Evolutionary conservation across 2,888 invertebrate species (phyloP).

Genomic region (Scaptomyza reducta): DNA sequence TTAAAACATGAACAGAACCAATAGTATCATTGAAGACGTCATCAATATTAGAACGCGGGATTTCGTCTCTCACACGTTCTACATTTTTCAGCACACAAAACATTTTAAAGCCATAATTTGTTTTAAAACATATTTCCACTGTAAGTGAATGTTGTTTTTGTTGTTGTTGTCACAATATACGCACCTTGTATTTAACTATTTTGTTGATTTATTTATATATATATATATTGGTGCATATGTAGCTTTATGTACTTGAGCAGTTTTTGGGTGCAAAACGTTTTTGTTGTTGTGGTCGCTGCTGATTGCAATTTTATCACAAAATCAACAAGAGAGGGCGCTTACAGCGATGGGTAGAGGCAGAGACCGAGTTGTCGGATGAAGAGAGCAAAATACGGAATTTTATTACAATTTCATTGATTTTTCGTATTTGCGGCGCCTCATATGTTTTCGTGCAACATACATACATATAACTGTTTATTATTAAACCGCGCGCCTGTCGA

Average conservation of each 20-base stretch:
- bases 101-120: slow-evolving; percentile 22
- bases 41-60: slow-evolving; percentile 74
- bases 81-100: slow-evolving; percentile 43
- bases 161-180: slow-evolving; percentile 50
- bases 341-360: slow-evolving; percentile 31
- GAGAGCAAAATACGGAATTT: slow-evolving; percentile 76
- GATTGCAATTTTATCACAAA: slow-evolving; percentile 79
- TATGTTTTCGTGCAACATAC: slow-evolving; percentile 72
- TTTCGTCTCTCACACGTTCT: slow-evolving; percentile 70
- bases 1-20: slow-evolving; percentile 20
- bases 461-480: slow-evolving; percentile 77
- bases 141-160: slow-evolving; percentile 29
- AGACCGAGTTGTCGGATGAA: slow-evolving; percentile 50
- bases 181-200: slow-evolving; percentile 61
- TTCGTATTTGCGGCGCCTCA: slow-evolving; percentile 76
- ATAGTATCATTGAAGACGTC: slow-evolving; percentile 69
- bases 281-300: slow-evolving; percentile 65
- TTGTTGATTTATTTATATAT: slow-evolving; percentile 32
- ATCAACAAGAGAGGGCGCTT: slow-evolving; percentile 69
- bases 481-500: slow-evolving; percentile 71
- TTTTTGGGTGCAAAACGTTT: slow-evolving; percentile 55
- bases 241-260: slow-evolving; percentile 57
- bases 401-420: slow-evolving; percentile 79
- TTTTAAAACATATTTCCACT: slow-evolving; percentile 30
- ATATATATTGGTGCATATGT: slow-evolving; percentile 24